phyloP scores from a whole-genome alignment of 2,888 invertebrate species.

The Epinotia demarniana region DNA sequence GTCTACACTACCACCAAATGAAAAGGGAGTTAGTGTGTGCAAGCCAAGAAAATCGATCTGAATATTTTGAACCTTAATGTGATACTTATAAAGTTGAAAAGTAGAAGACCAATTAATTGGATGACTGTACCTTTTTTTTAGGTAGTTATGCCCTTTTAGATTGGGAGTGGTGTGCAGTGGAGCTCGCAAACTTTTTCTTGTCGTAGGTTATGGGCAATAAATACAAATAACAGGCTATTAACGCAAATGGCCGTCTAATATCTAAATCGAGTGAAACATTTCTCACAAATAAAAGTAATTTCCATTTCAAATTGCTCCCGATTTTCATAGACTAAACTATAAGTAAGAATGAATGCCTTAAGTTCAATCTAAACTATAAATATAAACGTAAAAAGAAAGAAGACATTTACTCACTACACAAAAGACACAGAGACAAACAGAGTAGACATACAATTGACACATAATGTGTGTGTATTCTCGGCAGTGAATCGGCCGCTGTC shows the following conservation, averaged over 20 bases:
- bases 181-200: slow-evolving; percentile 33
- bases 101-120: too few relatives aligned
- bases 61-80: too few relatives aligned
- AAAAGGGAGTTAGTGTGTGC: background rate
- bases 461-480: too few relatives aligned
- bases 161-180: slow-evolving; percentile 22
- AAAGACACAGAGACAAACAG: too few relatives aligned
- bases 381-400: too few relatives aligned
- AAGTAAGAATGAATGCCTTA: too few relatives aligned
- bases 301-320: background rate
- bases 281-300: background rate
- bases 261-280: background rate
- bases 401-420: too few relatives aligned
- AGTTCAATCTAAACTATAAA: too few relatives aligned
- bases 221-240: slow-evolving; percentile 13
- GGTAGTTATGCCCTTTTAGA: background rate
- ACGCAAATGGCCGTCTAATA: background rate
- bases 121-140: background rate
- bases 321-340: background rate
- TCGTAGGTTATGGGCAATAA: slow-evolving; percentile 17
- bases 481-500: too few relatives aligned
- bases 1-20: background rate
- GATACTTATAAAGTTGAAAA: too few relatives aligned
- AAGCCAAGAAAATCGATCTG: too few relatives aligned
- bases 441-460: too few relatives aligned